Conservation (phyloP, 2,888 invertebrate species). For the Phortica magna region DNA sequence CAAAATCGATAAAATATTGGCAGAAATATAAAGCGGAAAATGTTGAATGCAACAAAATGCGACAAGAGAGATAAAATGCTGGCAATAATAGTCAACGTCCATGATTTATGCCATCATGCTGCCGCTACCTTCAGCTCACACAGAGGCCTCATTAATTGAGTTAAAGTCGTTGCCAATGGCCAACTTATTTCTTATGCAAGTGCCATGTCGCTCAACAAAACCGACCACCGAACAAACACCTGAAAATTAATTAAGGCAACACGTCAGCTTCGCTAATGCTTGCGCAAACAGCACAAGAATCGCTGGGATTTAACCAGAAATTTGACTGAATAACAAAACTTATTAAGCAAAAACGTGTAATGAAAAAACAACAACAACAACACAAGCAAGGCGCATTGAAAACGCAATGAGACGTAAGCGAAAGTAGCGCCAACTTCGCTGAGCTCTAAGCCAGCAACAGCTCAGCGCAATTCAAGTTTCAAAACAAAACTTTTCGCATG, state of each 20-base stretch:
- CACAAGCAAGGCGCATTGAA: neutral
- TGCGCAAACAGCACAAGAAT: neutral
- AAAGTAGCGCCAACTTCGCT: neutral
- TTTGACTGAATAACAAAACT: neutral
- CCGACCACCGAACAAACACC: too few species aligned
- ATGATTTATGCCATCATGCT: too few species aligned
- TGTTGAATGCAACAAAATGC: too few species aligned
- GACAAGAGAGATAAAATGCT: too few species aligned
- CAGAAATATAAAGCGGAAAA: too few species aligned
- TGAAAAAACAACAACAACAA: neutral
- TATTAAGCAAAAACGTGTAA: neutral
- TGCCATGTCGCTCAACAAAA: too few species aligned
- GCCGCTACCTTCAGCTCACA: too few species aligned
- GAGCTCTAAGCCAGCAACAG: neutral
- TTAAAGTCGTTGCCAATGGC: too few species aligned
- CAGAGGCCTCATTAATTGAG: too few species aligned
- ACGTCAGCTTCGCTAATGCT: neutral
- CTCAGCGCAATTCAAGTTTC: neutral
- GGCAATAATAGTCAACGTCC: too few species aligned
- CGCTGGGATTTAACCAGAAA: neutral
- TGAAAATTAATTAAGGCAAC: too few species aligned
- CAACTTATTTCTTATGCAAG: too few species aligned
- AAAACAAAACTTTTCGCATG: neutral
- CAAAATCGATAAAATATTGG: constrained; percentile 22
- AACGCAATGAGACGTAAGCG: neutral